Base-by-base conservation (phyloP, 1,140 invertebrate species). In the Protaetia brevitarsis region DNA sequence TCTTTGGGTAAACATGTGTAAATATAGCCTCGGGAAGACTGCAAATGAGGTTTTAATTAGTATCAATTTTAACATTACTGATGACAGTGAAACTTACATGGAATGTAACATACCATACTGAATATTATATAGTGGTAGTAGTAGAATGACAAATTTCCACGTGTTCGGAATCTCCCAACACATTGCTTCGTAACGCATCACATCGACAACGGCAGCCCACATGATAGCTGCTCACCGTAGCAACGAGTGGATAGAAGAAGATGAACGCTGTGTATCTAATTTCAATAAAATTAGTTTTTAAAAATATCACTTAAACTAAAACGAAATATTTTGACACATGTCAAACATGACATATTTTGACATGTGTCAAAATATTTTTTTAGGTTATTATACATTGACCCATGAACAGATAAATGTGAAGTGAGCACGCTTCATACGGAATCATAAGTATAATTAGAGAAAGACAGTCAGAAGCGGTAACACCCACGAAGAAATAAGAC, bases 21-120 rank as follows among this genome's bases (percentile, higher is more conserved):
- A 7, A 34, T 34, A 34, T n/a, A 34, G n/a, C n/a, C n/a, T n/a
- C n/a, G n/a, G n/a, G n/a, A n/a, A n/a, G n/a, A n/a, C n/a, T 61
- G 10, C 34, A 65, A 61, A 30, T 1, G 41, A 13, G 69, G 66
- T 37, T 64, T 60, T 64, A 61, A 63, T 61, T 13, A 61, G 27
- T 11, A 13, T 23, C 3, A 65, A 28, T 26, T 16, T 1, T 36
- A 51, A 62, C 27, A 60, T 41, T 66, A 45, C 37, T 57, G 51
- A 56, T 57, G 16, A 51, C 56, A 51, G 28, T 68, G 26, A 23
- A 37, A 77, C 80, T 82, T 80, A 87, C 86, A 70, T 74, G 88
- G 88, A 72, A 90, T 82, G 72, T 89, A 89, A 26, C 78, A 73
- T 2, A 87, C 65, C 79, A 87, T 84, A 56, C 83, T 73, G 13